Percentiles rank a stretch among this genome's conserved stretches.
Evolutionary conservation across 1,140 invertebrate genomes (phyloP).

Genomic region (Aphaenogaster ashmeadi): DNA sequence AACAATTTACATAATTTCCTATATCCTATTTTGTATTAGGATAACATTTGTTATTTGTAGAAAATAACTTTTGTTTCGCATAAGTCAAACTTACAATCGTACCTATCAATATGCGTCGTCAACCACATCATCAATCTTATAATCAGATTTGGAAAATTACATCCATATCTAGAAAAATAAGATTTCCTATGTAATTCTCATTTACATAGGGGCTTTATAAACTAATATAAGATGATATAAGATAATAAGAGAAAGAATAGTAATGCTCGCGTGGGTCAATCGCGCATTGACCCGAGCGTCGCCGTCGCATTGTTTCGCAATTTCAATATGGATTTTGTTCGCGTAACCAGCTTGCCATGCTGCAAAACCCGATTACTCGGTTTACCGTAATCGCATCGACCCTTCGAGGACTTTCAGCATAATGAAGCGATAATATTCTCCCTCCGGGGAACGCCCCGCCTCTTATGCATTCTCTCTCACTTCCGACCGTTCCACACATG

Average conservation of each 20-base stretch:
- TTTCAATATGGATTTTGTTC: conserved; percentile 59
- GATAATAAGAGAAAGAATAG: not conserved
- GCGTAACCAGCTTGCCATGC: conserved; percentile 33
- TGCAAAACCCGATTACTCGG: conserved; percentile 55
- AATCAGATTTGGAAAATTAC: not conserved
- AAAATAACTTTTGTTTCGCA: not conserved
- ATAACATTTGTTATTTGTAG: not conserved
- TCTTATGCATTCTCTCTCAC: conserved; percentile 8
- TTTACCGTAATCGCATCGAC: conserved; percentile 59
- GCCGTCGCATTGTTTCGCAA: not conserved
- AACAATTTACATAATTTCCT: not conserved
- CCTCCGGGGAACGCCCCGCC: conserved; percentile 3
- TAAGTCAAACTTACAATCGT: not conserved
- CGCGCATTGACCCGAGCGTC: not conserved
- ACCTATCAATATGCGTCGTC: not conserved
- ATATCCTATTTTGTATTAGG: not conserved
- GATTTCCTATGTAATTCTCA: not conserved
- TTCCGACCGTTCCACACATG: conserved; percentile 45
- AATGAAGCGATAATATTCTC: conserved; percentile 76
- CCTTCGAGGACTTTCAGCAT: conserved; percentile 65
- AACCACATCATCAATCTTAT: not conserved
- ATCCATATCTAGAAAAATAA: not conserved
- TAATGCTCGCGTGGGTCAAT: not conserved
- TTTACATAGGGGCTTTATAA: not conserved
- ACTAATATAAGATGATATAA: not conserved